Conservation (phyloP, 35 echinoderm and acorn worm genomes). For the Apostichopus californicus region DNA sequence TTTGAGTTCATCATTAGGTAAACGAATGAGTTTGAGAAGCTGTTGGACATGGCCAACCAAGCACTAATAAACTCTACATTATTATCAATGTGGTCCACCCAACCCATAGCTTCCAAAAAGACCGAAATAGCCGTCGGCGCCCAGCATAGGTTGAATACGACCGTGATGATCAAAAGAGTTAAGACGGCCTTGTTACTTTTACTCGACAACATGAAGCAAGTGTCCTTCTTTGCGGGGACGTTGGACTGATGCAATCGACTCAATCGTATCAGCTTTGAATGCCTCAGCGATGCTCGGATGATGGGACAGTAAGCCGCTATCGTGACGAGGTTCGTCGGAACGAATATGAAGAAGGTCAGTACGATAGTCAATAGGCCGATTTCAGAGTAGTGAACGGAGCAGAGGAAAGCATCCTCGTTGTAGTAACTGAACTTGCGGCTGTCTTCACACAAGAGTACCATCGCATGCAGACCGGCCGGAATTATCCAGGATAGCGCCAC, state of each 20-base stretch:
- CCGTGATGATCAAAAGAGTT: slow-evolving; percentile 17
- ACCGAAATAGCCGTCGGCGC: slow-evolving; percentile 2
- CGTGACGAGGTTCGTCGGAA: slow-evolving; percentile 19
- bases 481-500: neutral
- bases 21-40: slow-evolving; percentile 42
- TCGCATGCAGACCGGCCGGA: neutral
- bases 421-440: slow-evolving; percentile 5
- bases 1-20: slow-evolving; percentile 34
- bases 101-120: neutral
- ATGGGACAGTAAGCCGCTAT: neutral
- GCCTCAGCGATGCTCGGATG: slow-evolving; percentile 18
- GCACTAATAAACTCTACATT: slow-evolving; percentile 17
- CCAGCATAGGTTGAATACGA: slow-evolving; percentile 47
- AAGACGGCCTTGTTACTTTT: slow-evolving; percentile 18
- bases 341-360: neutral
- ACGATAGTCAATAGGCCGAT: neutral
- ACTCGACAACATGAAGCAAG: neutral
- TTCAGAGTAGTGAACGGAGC: slow-evolving; percentile 4
- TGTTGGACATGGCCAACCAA: slow-evolving; percentile 45
- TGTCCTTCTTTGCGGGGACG: neutral
- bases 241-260: neutral
- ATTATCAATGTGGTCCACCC: neutral
- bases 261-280: slow-evolving; percentile 21
- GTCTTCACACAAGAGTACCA: neutral
- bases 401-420: slow-evolving; percentile 26